phyloP scores from a whole-genome alignment of 35 echinoderm and acorn worm genomes.

The Heliocidaris erythrogramma region DNA sequence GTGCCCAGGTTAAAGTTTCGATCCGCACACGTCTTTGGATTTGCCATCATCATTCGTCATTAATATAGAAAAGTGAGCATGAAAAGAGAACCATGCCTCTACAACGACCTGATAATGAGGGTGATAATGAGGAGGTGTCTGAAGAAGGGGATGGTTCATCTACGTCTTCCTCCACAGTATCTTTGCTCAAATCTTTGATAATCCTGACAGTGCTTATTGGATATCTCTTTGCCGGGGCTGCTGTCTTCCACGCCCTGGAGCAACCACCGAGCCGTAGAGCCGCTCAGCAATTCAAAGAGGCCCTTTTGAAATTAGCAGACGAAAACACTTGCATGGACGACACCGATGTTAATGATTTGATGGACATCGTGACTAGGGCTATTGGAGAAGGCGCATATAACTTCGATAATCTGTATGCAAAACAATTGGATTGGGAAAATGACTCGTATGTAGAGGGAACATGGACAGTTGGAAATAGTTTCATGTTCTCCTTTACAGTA shows the following conservation, averaged over 20 bases:
- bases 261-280: neutral
- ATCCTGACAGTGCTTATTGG: neutral
- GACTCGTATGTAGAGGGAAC: neutral
- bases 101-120: neutral
- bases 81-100: neutral
- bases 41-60: neutral
- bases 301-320: neutral
- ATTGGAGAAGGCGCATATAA: neutral
- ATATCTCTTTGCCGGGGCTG: neutral
- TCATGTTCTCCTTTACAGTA: neutral
- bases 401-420: neutral
- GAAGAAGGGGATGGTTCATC: neutral
- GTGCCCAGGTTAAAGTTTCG: no score
- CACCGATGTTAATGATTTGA: neutral
- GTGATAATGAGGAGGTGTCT: neutral
- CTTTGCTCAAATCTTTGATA: neutral
- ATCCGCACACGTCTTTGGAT: neutral
- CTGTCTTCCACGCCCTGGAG: neutral
- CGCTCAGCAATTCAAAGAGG: neutral
- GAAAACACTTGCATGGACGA: neutral
- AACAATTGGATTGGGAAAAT: neutral
- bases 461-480: neutral
- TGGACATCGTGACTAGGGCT: neutral
- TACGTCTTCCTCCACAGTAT: neutral
- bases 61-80: neutral